Evolutionary conservation across 2,888 invertebrate genomes (phyloP), one percentile per base, ranked within the genome.

Genomic region (Clitarchus hookeri): DNA sequence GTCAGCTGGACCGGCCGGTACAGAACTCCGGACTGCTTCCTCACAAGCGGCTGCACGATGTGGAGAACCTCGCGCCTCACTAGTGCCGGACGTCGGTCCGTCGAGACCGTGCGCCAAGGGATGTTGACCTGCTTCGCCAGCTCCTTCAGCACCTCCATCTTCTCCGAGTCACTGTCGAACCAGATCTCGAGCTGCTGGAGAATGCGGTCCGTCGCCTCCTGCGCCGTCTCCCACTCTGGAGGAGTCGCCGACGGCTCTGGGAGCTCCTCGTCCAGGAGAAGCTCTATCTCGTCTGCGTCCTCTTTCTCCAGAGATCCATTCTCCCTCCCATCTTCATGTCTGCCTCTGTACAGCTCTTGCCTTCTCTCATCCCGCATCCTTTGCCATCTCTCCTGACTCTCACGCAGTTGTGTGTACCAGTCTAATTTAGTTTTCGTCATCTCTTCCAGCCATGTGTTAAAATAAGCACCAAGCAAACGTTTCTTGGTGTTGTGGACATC

Each of bases 121-220:
- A 82, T 82, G 44, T 82, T 82, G 9, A 16, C 82, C 82, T 82
- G 26, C 23, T 13, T 44, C 36, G 36, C 82, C 82, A 82, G 44
- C 16, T 27, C 82, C 82, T 82, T 82, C 36, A 82, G 82, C 8
- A 13, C 44, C 36, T 26, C 11, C 23, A 82, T 36, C 6, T 26
- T 82, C 44, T 82, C 82, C 9, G 4, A 19, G 44, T 82, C 82
- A 6, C 8, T 26, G 6, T 82, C 82, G 44, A 36, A 82, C 82
- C 82, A 82, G 19, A 1, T 11, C 44, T 82, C 23, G 27, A 82
- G 27, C 23, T 82, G 36, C 82, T 36, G 16, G 82, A 36, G 82
- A 13, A 82, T 82, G 13, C 82, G 82, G 13, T 82, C 82, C 44
- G 36, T 27, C 26, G 82, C 82, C 19, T 82, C 82, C 36, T 27